A percentile compares a stretch with the other conserved stretches of the same genome.
Evolutionary conservation across 64 coral and sea anemone genomes (phyloP).

Genomic region (Pocillopora verrucosa): DNA sequence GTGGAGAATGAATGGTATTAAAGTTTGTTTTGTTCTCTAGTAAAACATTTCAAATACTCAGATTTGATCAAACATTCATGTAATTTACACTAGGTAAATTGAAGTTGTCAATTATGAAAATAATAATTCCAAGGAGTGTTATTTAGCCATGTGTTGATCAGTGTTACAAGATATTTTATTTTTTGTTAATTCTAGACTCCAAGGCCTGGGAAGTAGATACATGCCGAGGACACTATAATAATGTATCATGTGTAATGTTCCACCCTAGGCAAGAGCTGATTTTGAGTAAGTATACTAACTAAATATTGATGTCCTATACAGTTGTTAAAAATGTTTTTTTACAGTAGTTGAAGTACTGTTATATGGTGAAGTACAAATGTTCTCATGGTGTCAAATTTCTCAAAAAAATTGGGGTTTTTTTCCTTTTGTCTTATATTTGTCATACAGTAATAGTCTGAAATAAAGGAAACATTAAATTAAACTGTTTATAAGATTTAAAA

Average conservation of each 20-base stretch:
- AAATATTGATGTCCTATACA: neutral
- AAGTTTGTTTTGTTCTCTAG: neutral
- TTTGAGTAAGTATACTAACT: constrained; percentile 59
- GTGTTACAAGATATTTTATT: neutral
- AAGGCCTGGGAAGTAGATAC: constrained; percentile 99
- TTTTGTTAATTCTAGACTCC: constrained; percentile 59
- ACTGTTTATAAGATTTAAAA: no score
- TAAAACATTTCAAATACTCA: no score
- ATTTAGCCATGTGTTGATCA: neutral
- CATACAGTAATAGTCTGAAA: no score
- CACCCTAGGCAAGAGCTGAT: constrained; percentile 98
- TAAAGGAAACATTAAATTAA: no score
- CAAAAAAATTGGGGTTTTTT: no score
- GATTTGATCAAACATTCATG: no score
- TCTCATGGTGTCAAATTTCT: no score
- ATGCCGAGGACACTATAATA: constrained; percentile 97
- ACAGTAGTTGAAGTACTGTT: no score
- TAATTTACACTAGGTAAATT: no score
- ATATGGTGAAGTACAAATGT: no score
- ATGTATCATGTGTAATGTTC: constrained; percentile 94
- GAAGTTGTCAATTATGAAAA: neutral
- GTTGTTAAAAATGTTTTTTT: no score
- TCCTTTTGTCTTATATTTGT: no score
- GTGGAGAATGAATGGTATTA: constrained; percentile 98
- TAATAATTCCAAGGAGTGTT: neutral